Percentiles rank a stretch among this genome's conserved stretches.
Conservation (phyloP, 1,140 invertebrate species). For the Neuroterus valhalla region DNA sequence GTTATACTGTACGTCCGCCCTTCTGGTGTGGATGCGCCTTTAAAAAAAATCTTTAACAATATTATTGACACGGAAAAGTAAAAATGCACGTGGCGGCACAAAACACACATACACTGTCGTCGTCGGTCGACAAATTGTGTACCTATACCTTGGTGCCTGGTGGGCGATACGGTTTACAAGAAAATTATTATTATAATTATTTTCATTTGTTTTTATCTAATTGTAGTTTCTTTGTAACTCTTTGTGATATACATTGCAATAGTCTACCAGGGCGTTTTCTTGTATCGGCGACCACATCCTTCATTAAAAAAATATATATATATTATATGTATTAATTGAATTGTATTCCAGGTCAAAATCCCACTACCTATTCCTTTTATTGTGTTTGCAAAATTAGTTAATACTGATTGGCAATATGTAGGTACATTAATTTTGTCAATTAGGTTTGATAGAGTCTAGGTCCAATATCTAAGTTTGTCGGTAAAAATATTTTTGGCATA, state of each 20-base stretch:
- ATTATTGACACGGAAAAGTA: constrained; percentile 44
- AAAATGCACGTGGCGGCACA: constrained; percentile 21
- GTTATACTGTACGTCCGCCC: constrained; percentile 57
- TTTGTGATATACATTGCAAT: constrained; percentile 76
- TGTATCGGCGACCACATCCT: constrained; percentile 69
- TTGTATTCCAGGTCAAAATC: neutral
- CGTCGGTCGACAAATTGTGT: constrained; percentile 48
- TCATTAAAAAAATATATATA: constrained; percentile 61
- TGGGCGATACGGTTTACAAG: constrained; percentile 60
- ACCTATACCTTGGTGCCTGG: constrained; percentile 67
- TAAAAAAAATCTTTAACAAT: constrained; percentile 46
- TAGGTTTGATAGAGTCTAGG: no score
- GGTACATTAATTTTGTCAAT: no score
- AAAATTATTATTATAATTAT: constrained; percentile 63
- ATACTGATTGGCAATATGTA: no score
- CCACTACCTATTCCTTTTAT: no score
- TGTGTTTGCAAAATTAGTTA: no score
- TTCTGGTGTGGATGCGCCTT: constrained; percentile 48
- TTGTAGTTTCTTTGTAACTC: constrained; percentile 75
- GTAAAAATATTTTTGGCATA: no score
- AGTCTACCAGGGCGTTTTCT: constrained; percentile 70
- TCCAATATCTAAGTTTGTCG: no score
- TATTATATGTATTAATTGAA: constrained; percentile 34
- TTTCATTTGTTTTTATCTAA: constrained; percentile 74
- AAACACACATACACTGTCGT: constrained; percentile 18